Evolutionary conservation across 2,797 vertebrate genomes (phyloP).

Genomic region (Hydrocynus forskahlii): DNA sequence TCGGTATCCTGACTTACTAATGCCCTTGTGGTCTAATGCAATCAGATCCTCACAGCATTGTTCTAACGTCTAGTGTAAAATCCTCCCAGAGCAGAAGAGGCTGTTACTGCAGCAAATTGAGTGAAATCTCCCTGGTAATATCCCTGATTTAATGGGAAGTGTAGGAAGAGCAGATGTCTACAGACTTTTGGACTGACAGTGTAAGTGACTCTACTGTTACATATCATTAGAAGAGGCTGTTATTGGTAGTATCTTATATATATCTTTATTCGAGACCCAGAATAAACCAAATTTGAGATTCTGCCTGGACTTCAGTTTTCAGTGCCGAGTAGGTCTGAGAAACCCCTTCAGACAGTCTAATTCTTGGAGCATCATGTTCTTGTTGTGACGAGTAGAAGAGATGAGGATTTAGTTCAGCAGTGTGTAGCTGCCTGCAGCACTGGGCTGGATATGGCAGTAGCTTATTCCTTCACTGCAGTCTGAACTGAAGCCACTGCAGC

Average conservation of each 20-base stretch:
- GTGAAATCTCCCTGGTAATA: too few relatives aligned
- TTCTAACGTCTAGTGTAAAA: background rate
- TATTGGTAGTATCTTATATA: background rate
- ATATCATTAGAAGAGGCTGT: background rate
- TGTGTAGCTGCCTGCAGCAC: constrained; percentile 4
- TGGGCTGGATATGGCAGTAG: constrained; percentile 12
- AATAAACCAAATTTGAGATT: background rate
- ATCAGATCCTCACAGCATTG: background rate
- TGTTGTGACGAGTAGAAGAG: background rate
- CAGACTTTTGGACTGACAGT: background rate
- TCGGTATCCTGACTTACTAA: background rate
- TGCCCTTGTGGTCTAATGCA: background rate
- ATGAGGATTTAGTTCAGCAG: constrained; percentile 6
- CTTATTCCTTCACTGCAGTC: background rate
- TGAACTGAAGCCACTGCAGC: background rate
- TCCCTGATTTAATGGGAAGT: too few relatives aligned
- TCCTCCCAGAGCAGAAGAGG: background rate
- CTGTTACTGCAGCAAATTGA: background rate
- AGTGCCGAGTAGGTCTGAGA: background rate
- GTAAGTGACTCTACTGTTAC: background rate
- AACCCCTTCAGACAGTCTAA: background rate
- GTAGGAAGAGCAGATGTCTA: background rate
- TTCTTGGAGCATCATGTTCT: constrained; percentile 5
- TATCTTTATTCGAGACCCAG: background rate
- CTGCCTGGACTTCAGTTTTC: too few relatives aligned